These are phyloP conservation scores for Gallinago media DNA, from an alignment of 2,113 vertebrate genomes.

Conservation along the genomic window DNA sequence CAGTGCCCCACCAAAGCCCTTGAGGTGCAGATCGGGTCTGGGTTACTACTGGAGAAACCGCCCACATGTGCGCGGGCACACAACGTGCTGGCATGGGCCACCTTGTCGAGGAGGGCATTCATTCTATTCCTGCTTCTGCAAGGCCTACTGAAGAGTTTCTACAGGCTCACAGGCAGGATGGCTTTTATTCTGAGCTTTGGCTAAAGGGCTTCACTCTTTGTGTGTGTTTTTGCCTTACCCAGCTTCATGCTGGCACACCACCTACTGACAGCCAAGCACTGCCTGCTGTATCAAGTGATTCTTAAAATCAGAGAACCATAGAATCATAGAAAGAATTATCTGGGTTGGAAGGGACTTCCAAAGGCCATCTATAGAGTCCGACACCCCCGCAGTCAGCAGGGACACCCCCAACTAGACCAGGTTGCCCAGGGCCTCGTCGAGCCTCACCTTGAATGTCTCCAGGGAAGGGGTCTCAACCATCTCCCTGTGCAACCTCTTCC, in stretches of 20 bases:
- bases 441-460: no score
- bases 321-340: no score
- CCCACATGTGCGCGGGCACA: rapidly evolving
- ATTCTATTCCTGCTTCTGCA: neutral
- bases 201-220: neutral
- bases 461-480: no score
- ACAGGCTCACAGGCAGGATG: neutral
- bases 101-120: neutral
- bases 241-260: conserved; percentile 22
- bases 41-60: neutral
- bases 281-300: neutral
- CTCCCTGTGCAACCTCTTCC: no score
- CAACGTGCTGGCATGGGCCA: neutral
- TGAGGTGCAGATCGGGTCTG: neutral
- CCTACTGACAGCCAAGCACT: neutral
- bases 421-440: no score
- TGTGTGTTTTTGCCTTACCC: neutral
- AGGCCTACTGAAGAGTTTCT: neutral
- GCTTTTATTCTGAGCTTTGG: neutral
- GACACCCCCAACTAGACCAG: no score
- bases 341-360: no score
- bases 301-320: neutral
- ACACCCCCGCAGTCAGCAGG: no score
- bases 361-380: no score
- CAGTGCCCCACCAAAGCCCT: neutral